Conservation (phyloP, 2,888 invertebrate species). For the Ypsolopha sequella region DNA sequence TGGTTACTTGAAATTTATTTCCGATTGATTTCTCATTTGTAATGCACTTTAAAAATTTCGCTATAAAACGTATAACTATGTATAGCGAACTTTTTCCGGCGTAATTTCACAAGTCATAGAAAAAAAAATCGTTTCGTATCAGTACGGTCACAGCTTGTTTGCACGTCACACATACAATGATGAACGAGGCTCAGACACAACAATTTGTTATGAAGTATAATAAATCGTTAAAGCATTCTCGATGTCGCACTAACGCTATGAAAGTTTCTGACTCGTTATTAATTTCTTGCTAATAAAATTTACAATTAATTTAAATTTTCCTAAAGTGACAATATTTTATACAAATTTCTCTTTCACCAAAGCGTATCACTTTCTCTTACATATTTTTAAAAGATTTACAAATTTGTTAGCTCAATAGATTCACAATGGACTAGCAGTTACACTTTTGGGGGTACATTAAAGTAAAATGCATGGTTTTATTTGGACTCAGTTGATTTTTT, state of each 20-base stretch:
- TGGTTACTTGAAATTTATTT: too few species aligned
- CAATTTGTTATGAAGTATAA: neutral
- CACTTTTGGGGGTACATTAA: slow-evolving; percentile 24
- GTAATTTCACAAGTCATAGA: too few species aligned
- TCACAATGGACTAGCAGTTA: slow-evolving; percentile 56
- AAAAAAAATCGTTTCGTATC: neutral
- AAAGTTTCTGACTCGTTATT: slow-evolving; percentile 20
- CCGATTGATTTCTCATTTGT: too few species aligned
- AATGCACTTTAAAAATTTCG: too few species aligned
- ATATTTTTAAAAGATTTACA: slow-evolving; percentile 11
- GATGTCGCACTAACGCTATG: slow-evolving; percentile 39
- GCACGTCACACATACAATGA: neutral
- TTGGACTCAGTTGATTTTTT: neutral
- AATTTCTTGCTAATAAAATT: neutral
- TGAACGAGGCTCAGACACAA: neutral
- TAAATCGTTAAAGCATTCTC: slow-evolving; percentile 45
- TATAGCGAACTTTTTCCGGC: too few species aligned
- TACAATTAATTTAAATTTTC: slow-evolving; percentile 18
- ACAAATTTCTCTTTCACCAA: slow-evolving; percentile 24
- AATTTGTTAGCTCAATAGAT: slow-evolving; percentile 26
- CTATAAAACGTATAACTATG: too few species aligned
- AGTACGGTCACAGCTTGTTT: neutral
- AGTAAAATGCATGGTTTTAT: neutral
- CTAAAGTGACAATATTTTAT: slow-evolving; percentile 18
- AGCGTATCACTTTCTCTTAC: slow-evolving; percentile 25